Base-by-base conservation (phyloP, 1,140 invertebrate genomes). In the Kradibia gibbosae region DNA sequence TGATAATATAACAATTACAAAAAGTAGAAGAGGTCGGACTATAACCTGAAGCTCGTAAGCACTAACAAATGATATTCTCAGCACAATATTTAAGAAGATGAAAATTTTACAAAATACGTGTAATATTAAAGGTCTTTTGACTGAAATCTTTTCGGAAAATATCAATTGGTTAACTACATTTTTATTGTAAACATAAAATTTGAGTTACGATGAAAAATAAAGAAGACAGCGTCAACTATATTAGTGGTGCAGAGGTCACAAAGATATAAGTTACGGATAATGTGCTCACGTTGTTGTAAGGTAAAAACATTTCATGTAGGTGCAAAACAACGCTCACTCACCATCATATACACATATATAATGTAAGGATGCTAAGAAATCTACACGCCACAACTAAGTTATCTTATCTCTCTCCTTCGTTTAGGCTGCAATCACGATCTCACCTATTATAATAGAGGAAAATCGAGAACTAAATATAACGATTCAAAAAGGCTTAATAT, bases 321-420 rank as follows among this genome's bases (percentile, higher is more conserved):
- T 80, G 78, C 76, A 48, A 45, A 28, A 25, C 0, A n/a, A 15
- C 31, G 25, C 34, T 20, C 25, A 17, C 31, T n/a, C n/a, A 28
- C 39, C 42, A 65, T 7, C 53, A 45, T n/a, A 28, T 50, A 34
- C 3, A 60, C 3, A 60, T 53, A 3, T 67, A 53, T 53, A 42
- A 55, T 36, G 62, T 31, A 50, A n/a, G 62, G 1, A 65, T 73
- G 80, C 76, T 81, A 81, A 81, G 73, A 39, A 81, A 73, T 60
- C 72, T 60, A 42, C 25, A 25, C 42, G 72, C 31, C 72, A 31
- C 48, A 25, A n/a, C 42, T 50, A 28, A 20, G 36, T 50, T 81
- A 81, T 81, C 80, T 81, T 81, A 81, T 81, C 80, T 81, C 11
- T 8, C 72, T n/a, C 28, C 48, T 15, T 39, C 72, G 0, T n/a